Evolutionary conservation across 2,888 invertebrate genomes (phyloP).

Genomic region (Dione vanillae): DNA sequence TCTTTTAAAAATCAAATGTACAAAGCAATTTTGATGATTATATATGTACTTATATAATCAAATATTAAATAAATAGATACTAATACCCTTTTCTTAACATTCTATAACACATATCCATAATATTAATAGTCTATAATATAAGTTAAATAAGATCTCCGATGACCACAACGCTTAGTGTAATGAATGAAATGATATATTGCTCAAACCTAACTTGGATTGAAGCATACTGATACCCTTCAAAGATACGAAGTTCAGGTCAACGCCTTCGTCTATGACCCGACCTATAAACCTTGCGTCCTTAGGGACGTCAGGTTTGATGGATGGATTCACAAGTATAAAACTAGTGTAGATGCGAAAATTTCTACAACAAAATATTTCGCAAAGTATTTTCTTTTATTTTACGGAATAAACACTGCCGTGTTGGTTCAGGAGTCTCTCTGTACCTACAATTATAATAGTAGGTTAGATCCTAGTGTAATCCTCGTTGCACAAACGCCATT

Average conservation of each 20-base stretch:
- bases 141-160: neutral
- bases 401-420: neutral
- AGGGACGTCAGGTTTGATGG: slow-evolving; percentile 34
- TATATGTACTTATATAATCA: no score
- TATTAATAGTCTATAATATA: no score
- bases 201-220: neutral
- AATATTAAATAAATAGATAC: no score
- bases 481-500: no score
- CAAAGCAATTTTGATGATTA: no score
- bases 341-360: slow-evolving; percentile 6
- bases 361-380: neutral
- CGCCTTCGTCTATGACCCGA: slow-evolving; percentile 36
- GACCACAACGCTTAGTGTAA: neutral
- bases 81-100: no score
- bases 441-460: no score
- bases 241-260: slow-evolving; percentile 26
- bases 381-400: neutral
- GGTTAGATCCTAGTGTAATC: no score
- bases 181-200: neutral
- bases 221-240: slow-evolving; percentile 25
- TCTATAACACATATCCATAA: no score
- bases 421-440: no score
- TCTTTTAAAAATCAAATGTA: no score
- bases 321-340: slow-evolving; percentile 24
- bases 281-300: slow-evolving; percentile 37